These are phyloP conservation scores for Syrrhaptes paradoxus DNA, from an alignment of 2,113 vertebrate species.

Conservation along the genomic window DNA sequence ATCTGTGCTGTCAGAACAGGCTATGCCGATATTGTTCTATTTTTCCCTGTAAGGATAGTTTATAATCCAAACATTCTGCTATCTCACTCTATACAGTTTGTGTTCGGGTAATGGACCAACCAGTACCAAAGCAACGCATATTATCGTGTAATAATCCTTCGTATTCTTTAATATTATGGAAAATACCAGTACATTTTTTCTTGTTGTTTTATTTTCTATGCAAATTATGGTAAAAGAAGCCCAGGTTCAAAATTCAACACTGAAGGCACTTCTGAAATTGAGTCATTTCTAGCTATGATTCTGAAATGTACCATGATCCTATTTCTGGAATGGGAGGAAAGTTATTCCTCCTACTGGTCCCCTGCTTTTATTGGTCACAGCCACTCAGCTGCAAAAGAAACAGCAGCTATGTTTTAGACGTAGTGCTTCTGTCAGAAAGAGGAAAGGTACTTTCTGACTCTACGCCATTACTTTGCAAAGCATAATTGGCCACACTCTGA, in stretches of 20 bases:
- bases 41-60: not conserved
- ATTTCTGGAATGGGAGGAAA: slow-evolving; percentile 23
- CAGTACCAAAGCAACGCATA: not conserved
- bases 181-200: not conserved
- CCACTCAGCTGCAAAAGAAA: not conserved
- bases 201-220: not conserved
- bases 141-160: not conserved
- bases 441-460: not conserved
- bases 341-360: slow-evolving; percentile 3
- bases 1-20: not conserved
- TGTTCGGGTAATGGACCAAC: not conserved
- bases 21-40: not conserved
- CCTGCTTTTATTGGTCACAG: not conserved
- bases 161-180: not conserved
- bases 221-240: not conserved
- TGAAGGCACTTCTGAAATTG: not conserved
- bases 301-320: not conserved
- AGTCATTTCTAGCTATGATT: slow-evolving; percentile 49
- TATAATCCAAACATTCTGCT: not conserved
- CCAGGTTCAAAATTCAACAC: not conserved
- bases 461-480: not conserved
- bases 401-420: not conserved
- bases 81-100: not conserved
- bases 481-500: not conserved
- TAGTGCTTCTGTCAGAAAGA: not conserved